Percentiles rank a stretch among this genome's conserved stretches.
phyloP scores from a whole-genome alignment of 2,797 vertebrate genomes.

The Diceros bicornis region DNA sequence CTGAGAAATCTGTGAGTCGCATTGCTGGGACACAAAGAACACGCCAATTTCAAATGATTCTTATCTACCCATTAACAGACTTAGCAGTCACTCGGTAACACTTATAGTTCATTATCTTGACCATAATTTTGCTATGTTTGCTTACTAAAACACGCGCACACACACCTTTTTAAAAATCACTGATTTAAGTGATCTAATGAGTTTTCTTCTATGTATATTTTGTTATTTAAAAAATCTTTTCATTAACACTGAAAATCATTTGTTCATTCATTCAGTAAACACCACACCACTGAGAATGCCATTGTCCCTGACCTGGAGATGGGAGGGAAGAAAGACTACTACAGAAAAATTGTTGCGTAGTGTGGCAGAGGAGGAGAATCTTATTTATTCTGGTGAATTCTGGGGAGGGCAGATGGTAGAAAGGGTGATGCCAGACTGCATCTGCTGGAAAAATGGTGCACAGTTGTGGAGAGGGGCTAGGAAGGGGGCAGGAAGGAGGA shows the following conservation, averaged over 20 bases:
- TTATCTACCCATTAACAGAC: conserved; percentile 72
- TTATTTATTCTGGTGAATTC: conserved; percentile 24
- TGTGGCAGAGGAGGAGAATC: not conserved
- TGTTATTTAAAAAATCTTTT: conserved; percentile 23
- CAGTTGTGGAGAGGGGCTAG: not conserved
- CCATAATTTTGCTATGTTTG: conserved; percentile 67
- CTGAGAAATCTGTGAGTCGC: conserved; percentile 71
- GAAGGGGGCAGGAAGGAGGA: not conserved
- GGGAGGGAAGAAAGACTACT: not conserved
- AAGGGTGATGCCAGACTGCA: not conserved
- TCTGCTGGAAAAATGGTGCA: not conserved
- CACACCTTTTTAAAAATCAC: not conserved
- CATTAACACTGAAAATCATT: not conserved
- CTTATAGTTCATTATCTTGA: conserved; percentile 48
- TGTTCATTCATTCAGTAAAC: not conserved
- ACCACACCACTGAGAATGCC: not conserved
- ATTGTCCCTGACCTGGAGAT: not conserved
- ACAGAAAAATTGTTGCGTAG: not conserved
- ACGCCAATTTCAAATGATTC: conserved; percentile 72
- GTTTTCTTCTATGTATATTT: not conserved
- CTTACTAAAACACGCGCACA: conserved; percentile 47
- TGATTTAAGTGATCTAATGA: conserved; percentile 5
- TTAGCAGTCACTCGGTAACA: conserved; percentile 21
- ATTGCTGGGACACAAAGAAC: conserved; percentile 55
- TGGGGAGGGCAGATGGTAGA: not conserved